Evolutionary conservation across 2,113 vertebrate species (phyloP).

Genomic region (Zingel zingel): DNA sequence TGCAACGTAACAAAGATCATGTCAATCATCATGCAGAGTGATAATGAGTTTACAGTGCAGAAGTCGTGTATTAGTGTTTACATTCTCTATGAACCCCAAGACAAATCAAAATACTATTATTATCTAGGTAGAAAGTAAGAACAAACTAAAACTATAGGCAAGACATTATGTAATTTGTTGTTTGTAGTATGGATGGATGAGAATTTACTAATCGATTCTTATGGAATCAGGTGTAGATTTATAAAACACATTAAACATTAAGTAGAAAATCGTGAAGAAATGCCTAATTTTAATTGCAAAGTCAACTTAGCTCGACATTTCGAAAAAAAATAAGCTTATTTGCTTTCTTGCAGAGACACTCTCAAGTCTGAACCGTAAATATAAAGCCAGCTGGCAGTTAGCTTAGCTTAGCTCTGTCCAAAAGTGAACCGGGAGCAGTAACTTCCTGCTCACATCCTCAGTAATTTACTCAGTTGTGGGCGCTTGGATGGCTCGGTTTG

Average conservation of each 20-base stretch:
- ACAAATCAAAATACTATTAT: neutral
- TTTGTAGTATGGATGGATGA: neutral
- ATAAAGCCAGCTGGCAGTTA: neutral
- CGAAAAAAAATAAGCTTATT: neutral
- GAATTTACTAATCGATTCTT: neutral
- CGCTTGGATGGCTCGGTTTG: no score
- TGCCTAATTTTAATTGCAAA: neutral
- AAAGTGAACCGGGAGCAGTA: neutral
- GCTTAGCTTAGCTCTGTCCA: slow-evolving; percentile 14
- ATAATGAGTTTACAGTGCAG: neutral
- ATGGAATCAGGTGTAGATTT: slow-evolving; percentile 5
- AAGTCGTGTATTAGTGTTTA: slow-evolving; percentile 30
- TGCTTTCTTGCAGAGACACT: neutral
- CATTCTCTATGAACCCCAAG: neutral
- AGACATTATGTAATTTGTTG: neutral
- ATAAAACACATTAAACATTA: neutral
- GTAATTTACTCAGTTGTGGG: neutral
- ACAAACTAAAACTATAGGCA: slow-evolving; percentile 21
- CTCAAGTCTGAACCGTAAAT: neutral
- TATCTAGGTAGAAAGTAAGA: neutral
- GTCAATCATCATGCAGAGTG: slow-evolving; percentile 66
- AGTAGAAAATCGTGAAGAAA: neutral
- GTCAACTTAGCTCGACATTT: neutral
- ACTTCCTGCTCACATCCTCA: neutral
- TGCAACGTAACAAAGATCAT: slow-evolving; percentile 70